Evolutionary conservation across 2,113 vertebrate genomes (phyloP), one percentile per base, ranked within the genome.

Genomic region (Dicrurus megarhynchus): DNA sequence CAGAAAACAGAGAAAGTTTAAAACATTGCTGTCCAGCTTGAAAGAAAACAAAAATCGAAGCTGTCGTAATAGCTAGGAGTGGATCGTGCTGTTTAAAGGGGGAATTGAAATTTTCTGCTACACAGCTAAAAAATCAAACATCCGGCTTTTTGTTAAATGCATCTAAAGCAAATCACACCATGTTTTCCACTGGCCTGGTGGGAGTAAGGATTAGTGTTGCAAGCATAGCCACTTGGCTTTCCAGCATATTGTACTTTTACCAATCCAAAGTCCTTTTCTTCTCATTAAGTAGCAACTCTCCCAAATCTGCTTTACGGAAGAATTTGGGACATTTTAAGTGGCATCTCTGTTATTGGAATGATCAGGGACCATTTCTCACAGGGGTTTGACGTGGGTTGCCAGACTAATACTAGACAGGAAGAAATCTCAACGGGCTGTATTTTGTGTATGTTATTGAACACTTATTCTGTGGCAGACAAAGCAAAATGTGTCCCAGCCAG

Each of bases 1-100:
- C 59, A 92, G 93, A 97, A 98, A 97, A 78, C 97, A 97, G 97
- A 97, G 94, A 49, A 55, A 44, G 78, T 90, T 93, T 75, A 22
- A 82, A 86, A 78, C 46, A 32, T 16, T 16, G 3, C 37, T 57
- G 83, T 82, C 84, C 75, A 11, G 49, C 46, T 53, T 65, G 39
- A 64, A 85, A 74, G 77, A 56, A 76, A 86, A 84, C 61, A 84
- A 63, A 75, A 93, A 46, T 9, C 3, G 33, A 87, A 89, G 55
- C 21, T 1, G 27, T 4, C 23, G 16, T 16, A 83, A 77, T 30
- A 55, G 30, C 39, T 7, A 1, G 2, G n/a, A 35, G 17, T 6
- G 52, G 60, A 64, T 33, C 9, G 30, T 35, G 39, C 70, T 59
- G 32, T 11, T 44, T 65, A 60, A 91, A 89, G 32, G 5, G 5